Conservation (phyloP, 1,140 invertebrate genomes). For the Solenopsis fugax region DNA sequence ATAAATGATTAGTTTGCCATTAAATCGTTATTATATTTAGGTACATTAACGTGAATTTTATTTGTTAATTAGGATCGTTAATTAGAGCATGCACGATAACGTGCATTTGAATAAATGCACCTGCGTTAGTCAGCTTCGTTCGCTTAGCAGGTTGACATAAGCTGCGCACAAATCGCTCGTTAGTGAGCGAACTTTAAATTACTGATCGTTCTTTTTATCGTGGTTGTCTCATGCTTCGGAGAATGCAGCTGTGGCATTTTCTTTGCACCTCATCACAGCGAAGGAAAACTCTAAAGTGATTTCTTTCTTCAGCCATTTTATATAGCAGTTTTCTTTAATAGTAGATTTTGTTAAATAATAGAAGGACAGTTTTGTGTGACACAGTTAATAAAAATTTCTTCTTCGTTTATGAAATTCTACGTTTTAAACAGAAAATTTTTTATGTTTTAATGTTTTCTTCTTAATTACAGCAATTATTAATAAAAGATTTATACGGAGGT, state of each 20-base stretch:
- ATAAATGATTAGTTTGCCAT: slow-evolving; percentile 19
- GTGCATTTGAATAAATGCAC: slow-evolving; percentile 35
- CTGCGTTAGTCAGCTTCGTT: slow-evolving; percentile 20
- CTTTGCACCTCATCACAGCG: background rate
- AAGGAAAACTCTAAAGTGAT: background rate
- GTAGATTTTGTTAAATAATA: background rate
- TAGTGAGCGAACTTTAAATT: slow-evolving; percentile 51
- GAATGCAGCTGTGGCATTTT: slow-evolving; percentile 31
- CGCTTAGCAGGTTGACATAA: background rate
- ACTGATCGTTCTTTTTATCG: slow-evolving; percentile 30
- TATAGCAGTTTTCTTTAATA: background rate
- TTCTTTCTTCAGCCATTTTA: background rate
- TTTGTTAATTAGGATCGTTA: slow-evolving; percentile 38
- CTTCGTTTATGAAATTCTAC: background rate
- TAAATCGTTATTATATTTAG: slow-evolving; percentile 4
- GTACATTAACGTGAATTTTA: slow-evolving; percentile 26
- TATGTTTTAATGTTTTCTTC: background rate
- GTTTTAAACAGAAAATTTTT: background rate
- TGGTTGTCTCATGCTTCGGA: slow-evolving; percentile 33
- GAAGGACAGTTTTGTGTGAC: background rate
- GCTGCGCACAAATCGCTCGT: slow-evolving; percentile 50
- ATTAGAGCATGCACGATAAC: background rate
- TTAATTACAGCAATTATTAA: background rate
- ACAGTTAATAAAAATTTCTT: slow-evolving; percentile 18
- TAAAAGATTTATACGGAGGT: background rate